These are phyloP conservation scores for Drosophila mayaguana DNA, from an alignment of 2,888 invertebrate species.

Conservation along the genomic window DNA sequence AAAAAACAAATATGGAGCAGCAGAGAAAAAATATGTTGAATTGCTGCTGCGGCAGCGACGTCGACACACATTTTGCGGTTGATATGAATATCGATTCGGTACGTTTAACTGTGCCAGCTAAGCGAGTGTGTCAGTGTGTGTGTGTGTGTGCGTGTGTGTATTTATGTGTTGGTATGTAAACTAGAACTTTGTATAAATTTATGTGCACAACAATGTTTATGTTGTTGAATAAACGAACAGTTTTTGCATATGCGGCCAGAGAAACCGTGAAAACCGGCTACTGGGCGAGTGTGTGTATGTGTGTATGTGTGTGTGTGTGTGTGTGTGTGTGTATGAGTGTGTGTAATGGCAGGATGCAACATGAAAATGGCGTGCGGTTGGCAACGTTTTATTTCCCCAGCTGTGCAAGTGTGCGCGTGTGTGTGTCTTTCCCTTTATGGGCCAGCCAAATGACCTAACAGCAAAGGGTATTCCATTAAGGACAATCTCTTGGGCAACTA, in stretches of 20 bases:
- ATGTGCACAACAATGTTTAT: conserved; percentile 79
- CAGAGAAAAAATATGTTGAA: conserved; percentile 26
- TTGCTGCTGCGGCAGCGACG: conserved; percentile 37
- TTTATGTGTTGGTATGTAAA: conserved; percentile 59
- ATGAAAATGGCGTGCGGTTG: conserved; percentile 79
- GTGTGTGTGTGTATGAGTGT: conserved; percentile 37
- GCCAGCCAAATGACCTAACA: conserved; percentile 18
- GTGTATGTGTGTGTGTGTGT: conserved; percentile 28
- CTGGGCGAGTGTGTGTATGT: conserved; percentile 24
- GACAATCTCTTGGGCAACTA: not conserved
- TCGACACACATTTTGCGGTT: conserved; percentile 77
- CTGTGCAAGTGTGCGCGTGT: conserved; percentile 12
- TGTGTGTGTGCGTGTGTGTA: conserved; percentile 15
- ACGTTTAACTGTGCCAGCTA: conserved; percentile 70
- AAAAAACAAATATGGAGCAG: conserved; percentile 11
- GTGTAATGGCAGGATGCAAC: conserved; percentile 77
- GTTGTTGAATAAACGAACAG: conserved; percentile 80
- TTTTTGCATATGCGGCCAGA: conserved; percentile 70
- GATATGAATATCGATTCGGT: conserved; percentile 77
- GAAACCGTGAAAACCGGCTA: conserved; percentile 54
- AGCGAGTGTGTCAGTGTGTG: not conserved
- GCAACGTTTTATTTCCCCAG: conserved; percentile 72
- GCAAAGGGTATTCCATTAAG: not conserved
- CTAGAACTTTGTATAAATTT: conserved; percentile 81
- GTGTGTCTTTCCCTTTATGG: conserved; percentile 38